A percentile compares a stretch with the other conserved stretches of the same genome.
Conservation (phyloP, 2,113 vertebrate species). For the Microtus oregoni region DNA sequence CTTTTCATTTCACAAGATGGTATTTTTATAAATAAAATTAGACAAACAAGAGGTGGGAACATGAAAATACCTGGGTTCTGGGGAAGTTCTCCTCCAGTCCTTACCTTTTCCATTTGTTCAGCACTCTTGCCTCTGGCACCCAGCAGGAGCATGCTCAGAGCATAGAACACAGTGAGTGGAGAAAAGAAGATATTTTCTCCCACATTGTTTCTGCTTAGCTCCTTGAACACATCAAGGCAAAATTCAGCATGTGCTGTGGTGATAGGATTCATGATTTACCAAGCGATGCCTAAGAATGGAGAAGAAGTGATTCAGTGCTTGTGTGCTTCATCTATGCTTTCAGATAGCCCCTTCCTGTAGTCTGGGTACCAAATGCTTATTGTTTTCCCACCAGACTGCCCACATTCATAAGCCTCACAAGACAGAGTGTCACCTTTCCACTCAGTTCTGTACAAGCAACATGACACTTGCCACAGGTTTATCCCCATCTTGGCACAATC, state of each 20-base stretch:
- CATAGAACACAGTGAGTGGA: constrained; percentile 74
- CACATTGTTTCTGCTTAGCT: constrained; percentile 35
- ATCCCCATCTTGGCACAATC: not conserved
- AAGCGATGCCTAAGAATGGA: constrained; percentile 1
- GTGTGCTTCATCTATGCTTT: not conserved
- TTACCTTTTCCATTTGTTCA: constrained; percentile 75
- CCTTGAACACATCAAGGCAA: constrained; percentile 78
- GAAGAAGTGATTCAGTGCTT: not conserved
- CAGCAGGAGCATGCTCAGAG: constrained; percentile 76
- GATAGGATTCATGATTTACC: constrained; percentile 64
- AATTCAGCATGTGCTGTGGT: constrained; percentile 70
- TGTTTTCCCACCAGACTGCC: not conserved
- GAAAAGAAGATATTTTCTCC: constrained; percentile 82
- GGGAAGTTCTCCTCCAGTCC: accelerated
- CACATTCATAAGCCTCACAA: not conserved
- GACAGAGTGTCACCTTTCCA: not conserved
- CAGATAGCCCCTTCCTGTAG: not conserved
- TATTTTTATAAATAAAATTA: not conserved
- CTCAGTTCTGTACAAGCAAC: not conserved
- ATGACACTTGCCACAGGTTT: not conserved
- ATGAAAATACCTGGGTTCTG: accelerated
- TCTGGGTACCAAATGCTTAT: not conserved
- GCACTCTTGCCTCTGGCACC: constrained; percentile 69
- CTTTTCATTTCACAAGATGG: not conserved
- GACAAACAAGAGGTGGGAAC: accelerated